Evolutionary conservation across 2,888 invertebrate genomes (phyloP).

Genomic region (Peribatodes rhomboidaria): DNA sequence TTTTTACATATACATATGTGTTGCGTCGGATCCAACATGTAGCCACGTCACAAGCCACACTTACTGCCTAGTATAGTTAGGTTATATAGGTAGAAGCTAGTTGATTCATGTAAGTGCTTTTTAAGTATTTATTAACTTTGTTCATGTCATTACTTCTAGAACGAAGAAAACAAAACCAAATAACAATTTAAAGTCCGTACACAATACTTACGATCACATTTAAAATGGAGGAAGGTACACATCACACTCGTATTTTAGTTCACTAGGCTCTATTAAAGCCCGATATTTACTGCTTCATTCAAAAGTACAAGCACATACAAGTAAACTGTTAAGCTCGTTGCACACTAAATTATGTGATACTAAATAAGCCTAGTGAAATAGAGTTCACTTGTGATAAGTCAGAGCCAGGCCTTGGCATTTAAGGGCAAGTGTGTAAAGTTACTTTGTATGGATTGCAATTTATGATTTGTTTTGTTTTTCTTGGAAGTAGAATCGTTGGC

Average conservation of each 20-base stretch:
- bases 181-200: not conserved
- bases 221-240: conserved; percentile 5
- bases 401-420: conserved; percentile 15
- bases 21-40: too few relatives aligned
- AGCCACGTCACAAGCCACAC: too few relatives aligned
- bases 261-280: conserved; percentile 24
- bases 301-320: conserved; percentile 17
- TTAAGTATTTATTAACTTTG: too few relatives aligned
- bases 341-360: conserved; percentile 16
- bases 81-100: too few relatives aligned
- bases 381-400: conserved; percentile 9
- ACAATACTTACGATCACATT: not conserved
- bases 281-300: conserved; percentile 29
- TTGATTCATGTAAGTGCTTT: too few relatives aligned
- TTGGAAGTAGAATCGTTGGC: not conserved
- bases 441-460: conserved; percentile 5
- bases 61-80: too few relatives aligned
- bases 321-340: conserved; percentile 19
- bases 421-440: conserved; percentile 5
- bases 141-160: not conserved
- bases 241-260: conserved; percentile 26
- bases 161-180: not conserved
- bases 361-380: conserved; percentile 13
- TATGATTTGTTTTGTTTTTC: conserved; percentile 1
- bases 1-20: too few relatives aligned